Percentiles rank a stretch among this genome's conserved stretches.
These are phyloP conservation scores for Zaprionus davidi DNA, from an alignment of 1,140 invertebrate species.

Conservation along the genomic window DNA sequence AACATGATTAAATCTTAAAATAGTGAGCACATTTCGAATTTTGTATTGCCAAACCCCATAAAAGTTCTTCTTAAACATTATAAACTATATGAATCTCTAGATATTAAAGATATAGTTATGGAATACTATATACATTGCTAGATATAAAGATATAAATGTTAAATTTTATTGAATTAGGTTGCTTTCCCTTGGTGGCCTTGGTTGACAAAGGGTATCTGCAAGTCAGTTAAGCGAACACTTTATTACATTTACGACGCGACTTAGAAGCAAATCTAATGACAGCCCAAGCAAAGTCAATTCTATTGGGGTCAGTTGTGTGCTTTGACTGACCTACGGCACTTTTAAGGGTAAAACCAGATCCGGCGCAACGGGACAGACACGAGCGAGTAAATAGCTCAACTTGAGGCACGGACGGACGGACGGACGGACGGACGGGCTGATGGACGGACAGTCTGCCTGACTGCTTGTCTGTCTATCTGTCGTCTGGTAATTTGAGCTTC, in stretches of 20 bases:
- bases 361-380: not conserved
- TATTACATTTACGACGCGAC: not conserved
- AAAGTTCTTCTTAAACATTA: no score
- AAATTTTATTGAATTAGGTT: no score
- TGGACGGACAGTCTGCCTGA: not conserved
- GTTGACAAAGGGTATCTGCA: not conserved
- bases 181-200: not conserved
- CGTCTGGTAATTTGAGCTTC: conserved; percentile 36
- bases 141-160: no score
- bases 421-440: no score
- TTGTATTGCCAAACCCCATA: no score
- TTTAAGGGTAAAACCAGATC: conserved; percentile 12
- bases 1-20: no score
- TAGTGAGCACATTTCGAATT: no score
- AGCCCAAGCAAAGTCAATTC: conserved; percentile 35
- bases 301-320: conserved; percentile 34
- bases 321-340: conserved; percentile 34
- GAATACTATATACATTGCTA: no score
- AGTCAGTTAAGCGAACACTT: not conserved
- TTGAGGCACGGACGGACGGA: not conserved
- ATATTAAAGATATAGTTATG: no score
- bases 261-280: conserved; percentile 31
- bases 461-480: not conserved
- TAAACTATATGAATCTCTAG: no score
- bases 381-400: conserved; percentile 2